Percentiles rank a stretch among this genome's conserved stretches.
Evolutionary conservation across 1,140 invertebrate genomes (phyloP).

Genomic region (Drosophila auraria): DNA sequence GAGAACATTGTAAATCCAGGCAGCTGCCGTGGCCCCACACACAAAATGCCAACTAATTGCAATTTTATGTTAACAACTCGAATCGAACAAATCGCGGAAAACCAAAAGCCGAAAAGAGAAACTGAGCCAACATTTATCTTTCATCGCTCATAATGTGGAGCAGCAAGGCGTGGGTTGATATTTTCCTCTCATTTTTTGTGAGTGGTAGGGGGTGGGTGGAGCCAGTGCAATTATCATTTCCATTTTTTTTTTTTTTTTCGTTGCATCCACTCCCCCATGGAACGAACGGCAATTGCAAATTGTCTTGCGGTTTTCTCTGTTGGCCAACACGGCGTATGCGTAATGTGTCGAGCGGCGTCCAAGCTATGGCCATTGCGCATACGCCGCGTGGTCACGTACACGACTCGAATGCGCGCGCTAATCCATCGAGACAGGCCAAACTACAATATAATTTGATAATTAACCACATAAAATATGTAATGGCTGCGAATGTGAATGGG

Average conservation of each 20-base stretch:
- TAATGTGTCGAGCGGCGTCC: slow-evolving; percentile 42
- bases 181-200: background rate
- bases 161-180: slow-evolving; percentile 30
- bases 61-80: slow-evolving; percentile 70
- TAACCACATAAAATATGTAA: slow-evolving; percentile 63
- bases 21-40: slow-evolving; percentile 38
- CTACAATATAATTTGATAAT: slow-evolving; percentile 71
- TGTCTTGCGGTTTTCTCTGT: slow-evolving; percentile 29
- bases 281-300: slow-evolving; percentile 15
- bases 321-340: slow-evolving; percentile 65
- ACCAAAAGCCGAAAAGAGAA: slow-evolving; percentile 21
- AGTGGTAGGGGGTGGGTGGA: slow-evolving; percentile 23
- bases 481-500: slow-evolving; percentile 50
- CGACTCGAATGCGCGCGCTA: slow-evolving; percentile 36
- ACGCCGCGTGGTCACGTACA: slow-evolving; percentile 59
- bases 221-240: slow-evolving; percentile 59
- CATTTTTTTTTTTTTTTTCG: slow-evolving; percentile 3
- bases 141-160: slow-evolving; percentile 65
- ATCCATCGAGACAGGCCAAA: slow-evolving; percentile 63
- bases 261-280: background rate
- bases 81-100: slow-evolving; percentile 66
- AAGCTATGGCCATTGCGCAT: slow-evolving; percentile 56
- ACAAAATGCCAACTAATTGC: slow-evolving; percentile 66
- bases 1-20: slow-evolving; percentile 9
- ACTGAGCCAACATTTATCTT: slow-evolving; percentile 59